Evolutionary conservation across 2,888 invertebrate genomes (phyloP).

Genomic region (Pandemis cinnamomeana): DNA sequence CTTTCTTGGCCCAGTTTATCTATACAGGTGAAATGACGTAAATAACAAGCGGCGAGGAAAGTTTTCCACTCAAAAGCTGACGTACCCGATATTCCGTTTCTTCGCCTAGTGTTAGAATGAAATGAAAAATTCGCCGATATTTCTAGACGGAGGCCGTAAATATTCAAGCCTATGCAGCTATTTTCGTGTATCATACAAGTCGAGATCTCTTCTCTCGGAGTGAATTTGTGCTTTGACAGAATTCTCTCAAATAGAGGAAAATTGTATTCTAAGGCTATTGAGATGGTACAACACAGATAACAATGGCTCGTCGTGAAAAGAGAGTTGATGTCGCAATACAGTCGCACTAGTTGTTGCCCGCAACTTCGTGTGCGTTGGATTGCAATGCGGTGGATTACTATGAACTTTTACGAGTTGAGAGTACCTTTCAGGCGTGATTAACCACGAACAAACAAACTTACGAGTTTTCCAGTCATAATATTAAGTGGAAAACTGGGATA

Average conservation of each 20-base stretch:
- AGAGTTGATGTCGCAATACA: too few species aligned
- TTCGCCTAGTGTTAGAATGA: neutral
- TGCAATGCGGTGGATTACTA: too few species aligned
- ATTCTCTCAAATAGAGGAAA: neutral
- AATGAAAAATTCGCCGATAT: neutral
- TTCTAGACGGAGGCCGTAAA: neutral
- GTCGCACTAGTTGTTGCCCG: too few species aligned
- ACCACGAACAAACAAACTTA: too few species aligned
- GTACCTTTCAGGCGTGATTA: too few species aligned
- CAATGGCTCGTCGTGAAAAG: too few species aligned
- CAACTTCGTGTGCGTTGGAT: too few species aligned
- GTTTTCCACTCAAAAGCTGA: conserved; percentile 6
- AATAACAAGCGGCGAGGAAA: neutral
- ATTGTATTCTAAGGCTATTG: neutral
- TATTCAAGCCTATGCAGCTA: neutral
- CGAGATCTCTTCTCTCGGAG: neutral
- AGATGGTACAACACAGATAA: too few species aligned
- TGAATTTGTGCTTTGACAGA: conserved; percentile 7
- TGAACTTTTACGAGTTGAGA: too few species aligned
- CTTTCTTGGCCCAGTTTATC: neutral
- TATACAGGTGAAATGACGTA: neutral
- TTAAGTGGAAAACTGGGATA: too few species aligned
- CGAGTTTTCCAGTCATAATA: too few species aligned
- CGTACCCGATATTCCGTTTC: conserved; percentile 12
- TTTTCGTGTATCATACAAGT: neutral